phyloP scores from a whole-genome alignment of 2,888 invertebrate genomes.

The Lepidochrysops patricia region DNA sequence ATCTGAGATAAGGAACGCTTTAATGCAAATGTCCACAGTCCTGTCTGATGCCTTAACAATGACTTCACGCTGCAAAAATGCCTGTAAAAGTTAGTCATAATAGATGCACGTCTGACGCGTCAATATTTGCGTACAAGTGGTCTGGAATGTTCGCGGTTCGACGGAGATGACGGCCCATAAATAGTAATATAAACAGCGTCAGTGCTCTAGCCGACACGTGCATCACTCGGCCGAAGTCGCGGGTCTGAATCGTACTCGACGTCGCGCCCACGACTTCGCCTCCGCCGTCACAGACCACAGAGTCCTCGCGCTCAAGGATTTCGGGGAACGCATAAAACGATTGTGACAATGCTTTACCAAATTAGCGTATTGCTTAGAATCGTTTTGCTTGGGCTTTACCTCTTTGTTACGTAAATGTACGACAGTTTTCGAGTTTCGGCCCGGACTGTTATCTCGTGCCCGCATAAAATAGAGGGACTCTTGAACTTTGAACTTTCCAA shows the following conservation, averaged over 20 bases:
- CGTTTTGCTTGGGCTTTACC: not conserved
- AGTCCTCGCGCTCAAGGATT: conserved; percentile 7
- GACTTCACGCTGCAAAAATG: conserved; percentile 22
- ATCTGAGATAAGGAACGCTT: conserved; percentile 53
- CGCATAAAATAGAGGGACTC: not conserved
- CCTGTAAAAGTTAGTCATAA: conserved; percentile 29
- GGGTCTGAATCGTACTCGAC: conserved; percentile 45
- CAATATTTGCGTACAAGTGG: conserved; percentile 12
- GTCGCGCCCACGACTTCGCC: conserved; percentile 43
- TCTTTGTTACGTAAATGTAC: not conserved
- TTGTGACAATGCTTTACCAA: not conserved
- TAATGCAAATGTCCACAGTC: conserved; percentile 37
- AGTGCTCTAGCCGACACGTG: conserved; percentile 32
- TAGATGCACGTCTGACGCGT: conserved; percentile 21
- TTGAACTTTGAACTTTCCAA: not conserved
- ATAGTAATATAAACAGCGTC: conserved; percentile 41
- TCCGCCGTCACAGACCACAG: conserved; percentile 11
- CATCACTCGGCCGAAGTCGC: conserved; percentile 47
- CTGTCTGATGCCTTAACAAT: conserved; percentile 10
- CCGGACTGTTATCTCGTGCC: not conserved
- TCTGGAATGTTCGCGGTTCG: conserved; percentile 1
- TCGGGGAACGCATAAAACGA: not conserved
- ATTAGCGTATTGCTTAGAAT: not conserved
- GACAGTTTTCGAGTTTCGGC: not conserved
- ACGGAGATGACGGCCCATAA: conserved; percentile 38